phyloP scores from a whole-genome alignment of 2,797 vertebrate species.

The Tolypeutes matacus region DNA sequence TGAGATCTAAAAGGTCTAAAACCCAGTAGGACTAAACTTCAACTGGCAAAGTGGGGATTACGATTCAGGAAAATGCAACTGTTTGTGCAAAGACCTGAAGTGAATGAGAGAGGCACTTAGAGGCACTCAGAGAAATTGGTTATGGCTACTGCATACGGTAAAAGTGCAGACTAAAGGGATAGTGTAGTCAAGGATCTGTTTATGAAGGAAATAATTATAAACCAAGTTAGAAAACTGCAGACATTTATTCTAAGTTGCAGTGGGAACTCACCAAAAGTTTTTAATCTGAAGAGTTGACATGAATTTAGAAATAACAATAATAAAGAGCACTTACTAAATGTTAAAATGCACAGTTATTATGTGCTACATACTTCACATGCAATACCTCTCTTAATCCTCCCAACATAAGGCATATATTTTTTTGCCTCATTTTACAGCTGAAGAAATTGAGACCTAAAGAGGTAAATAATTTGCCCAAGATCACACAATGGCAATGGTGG shows the following conservation, averaged over 20 bases:
- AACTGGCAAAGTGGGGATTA: neutral
- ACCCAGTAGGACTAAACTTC: neutral
- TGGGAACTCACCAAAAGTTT: neutral
- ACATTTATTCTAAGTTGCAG: neutral
- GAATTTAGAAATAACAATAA: neutral
- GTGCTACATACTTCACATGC: neutral
- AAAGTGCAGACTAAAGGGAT: neutral
- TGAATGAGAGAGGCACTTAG: neutral
- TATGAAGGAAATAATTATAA: neutral
- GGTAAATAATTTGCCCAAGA: slow-evolving; percentile 10
- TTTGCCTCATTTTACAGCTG: neutral
- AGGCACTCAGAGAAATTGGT: neutral
- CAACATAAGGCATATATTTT: neutral
- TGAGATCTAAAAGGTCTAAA: neutral
- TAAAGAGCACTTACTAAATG: neutral
- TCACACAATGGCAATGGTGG: neutral
- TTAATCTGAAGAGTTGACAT: neutral
- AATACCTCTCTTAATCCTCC: neutral
- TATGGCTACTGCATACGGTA: neutral
- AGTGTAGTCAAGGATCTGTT: neutral
- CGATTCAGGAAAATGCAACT: neutral
- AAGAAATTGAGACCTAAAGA: neutral
- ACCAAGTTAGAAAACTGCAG: neutral
- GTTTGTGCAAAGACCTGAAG: neutral
- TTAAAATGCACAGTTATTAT: neutral